Evolutionary conservation across 2,888 invertebrate genomes (phyloP), one percentile per base, ranked within the genome.

Genomic region (Phyllotreta striolata): DNA sequence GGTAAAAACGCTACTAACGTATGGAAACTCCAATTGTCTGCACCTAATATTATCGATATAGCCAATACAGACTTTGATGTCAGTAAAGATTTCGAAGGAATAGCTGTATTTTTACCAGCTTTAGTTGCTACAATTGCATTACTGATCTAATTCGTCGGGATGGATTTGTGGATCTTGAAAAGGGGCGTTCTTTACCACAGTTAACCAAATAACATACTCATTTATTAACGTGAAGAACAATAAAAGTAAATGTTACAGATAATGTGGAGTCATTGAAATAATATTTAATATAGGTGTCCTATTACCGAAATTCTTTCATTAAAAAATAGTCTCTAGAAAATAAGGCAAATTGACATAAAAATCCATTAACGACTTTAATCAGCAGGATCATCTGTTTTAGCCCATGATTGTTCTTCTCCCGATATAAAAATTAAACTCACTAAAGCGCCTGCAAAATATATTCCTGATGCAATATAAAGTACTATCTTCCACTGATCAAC

Each of bases 11-110:
- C 67, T 12, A 65, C 84, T 67, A 94, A 82, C 0, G 93, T 94
- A 75, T 94, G 94, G 80, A 93, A 93, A 3, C 94, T 94, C 94
- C 94, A 94, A 80, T 93, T 93, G 79, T 94, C 93, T n/a, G n/a
- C n/a, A n/a, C n/a, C n/a, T n/a, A 93, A 93, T 0, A 93, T 91
- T 57, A 88, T 85, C 0, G 91, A 87, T 41, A 93, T 92, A 0
- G 93, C 92, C 90, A 92, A 94, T 8, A 94, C 92, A 0, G 93
- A 89, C 55, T 85, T 83, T 0, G 93, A 93, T 0, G 85, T 87
- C 55, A 93, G 81, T 77, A 94, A 91, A 1, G 86, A 83, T 62
- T 84, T 85, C 94, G 94, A 94, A 0, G 94, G 94, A 78, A 91
- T n/a, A n/a, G n/a, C n/a, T n/a, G n/a, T n/a, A n/a, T n/a, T n/a